Evolutionary conservation across 2,797 vertebrate genomes (phyloP).

Genomic region (Sternotherus odoratus): DNA sequence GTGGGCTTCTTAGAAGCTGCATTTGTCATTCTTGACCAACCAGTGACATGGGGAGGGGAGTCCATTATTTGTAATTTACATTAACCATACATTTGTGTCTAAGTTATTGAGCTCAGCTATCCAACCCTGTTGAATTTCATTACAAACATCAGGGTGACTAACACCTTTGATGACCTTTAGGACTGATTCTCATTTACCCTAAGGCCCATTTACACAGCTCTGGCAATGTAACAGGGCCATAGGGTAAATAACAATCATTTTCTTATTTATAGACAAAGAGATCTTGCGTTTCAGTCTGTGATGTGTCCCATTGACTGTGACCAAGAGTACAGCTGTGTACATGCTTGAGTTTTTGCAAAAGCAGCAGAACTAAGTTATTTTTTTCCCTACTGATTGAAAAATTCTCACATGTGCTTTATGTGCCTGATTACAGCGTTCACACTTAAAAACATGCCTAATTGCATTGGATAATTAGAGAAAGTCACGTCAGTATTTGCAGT

Average conservation of each 20-base stretch:
- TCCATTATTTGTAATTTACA: not conserved
- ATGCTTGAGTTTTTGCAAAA: not conserved
- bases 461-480: not conserved
- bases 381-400: not conserved
- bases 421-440: not conserved
- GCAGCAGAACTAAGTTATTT: not conserved
- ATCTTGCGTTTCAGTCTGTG: fast-evolving
- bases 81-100: not conserved
- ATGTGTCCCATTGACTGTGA: not conserved
- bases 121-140: not conserved
- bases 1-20: not conserved
- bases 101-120: not conserved
- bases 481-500: not conserved
- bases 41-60: not conserved
- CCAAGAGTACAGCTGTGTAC: not conserved
- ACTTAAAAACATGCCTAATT: not conserved
- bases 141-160: not conserved
- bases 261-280: not conserved
- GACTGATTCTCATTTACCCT: not conserved
- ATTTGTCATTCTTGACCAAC: not conserved
- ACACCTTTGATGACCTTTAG: not conserved
- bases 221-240: not conserved
- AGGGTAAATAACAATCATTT: not conserved
- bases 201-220: not conserved
- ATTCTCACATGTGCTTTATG: not conserved